These are phyloP conservation scores for Brachypterus glaber DNA, from an alignment of 2,888 invertebrate species.

Conservation along the genomic window DNA sequence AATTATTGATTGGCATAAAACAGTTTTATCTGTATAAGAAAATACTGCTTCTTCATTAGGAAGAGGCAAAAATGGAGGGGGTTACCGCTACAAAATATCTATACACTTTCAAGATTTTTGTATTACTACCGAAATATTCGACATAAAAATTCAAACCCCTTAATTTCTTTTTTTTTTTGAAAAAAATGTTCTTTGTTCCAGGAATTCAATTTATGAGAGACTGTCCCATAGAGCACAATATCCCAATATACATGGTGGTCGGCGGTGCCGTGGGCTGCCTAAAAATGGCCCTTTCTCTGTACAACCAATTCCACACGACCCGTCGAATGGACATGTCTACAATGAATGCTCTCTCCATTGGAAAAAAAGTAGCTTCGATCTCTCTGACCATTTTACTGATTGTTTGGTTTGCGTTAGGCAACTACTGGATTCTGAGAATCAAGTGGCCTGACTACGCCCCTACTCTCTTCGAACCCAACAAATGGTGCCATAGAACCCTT, in stretches of 20 bases:
- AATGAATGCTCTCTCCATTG: conserved; percentile 46
- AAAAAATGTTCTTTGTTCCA: conserved; percentile 35
- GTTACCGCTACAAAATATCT: no score
- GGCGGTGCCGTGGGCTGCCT: conserved; percentile 67
- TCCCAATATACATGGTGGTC: conserved; percentile 77
- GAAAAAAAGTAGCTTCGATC: conserved; percentile 54
- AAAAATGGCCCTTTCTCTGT: conserved; percentile 58
- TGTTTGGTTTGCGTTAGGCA: conserved; percentile 69
- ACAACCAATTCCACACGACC: conserved; percentile 55
- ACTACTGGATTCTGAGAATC: conserved; percentile 68
- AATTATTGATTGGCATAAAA: no score
- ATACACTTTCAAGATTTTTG: no score
- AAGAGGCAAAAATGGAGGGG: no score
- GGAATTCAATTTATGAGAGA: conserved; percentile 71
- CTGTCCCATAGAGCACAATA: conserved; percentile 66
- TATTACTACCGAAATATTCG: no score
- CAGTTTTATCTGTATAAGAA: no score
- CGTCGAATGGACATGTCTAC: conserved; percentile 36
- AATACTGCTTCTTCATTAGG: no score
- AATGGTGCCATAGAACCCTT: conserved; percentile 69
- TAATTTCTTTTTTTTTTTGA: no score
- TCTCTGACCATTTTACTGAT: conserved; percentile 59
- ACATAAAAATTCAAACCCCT: no score
- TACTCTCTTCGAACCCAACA: conserved; percentile 63
- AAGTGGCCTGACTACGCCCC: conserved; percentile 69